Base-by-base conservation (phyloP, 2,113 vertebrate species). In the Synchiropus splendidus region DNA sequence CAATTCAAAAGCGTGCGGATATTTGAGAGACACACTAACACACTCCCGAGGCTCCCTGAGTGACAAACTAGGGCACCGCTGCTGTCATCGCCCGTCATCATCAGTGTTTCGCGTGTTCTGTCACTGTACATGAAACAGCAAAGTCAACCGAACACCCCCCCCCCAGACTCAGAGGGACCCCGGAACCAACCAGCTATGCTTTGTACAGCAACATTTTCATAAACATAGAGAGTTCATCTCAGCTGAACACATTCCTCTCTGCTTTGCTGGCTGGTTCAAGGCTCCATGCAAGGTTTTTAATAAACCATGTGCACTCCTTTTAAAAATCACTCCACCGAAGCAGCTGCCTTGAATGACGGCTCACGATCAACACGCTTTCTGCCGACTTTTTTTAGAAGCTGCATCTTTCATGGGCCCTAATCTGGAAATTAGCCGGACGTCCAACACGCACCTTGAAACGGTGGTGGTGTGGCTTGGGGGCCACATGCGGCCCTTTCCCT, bases 51-150 rank as follows among this genome's bases (percentile, higher is more conserved):
- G 18, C 50, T 73, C 54, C 55, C 69, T 61, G 62, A 70, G 63
- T 51, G 39, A 72, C 70, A 72, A 78, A 73, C 72, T 68, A 72
- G 70, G 66, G 64, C 70, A 72, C 54, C 50, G 45, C 60, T 74
- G 48, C 48, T 64, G 75, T 77, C 69, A 65, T 36, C 51, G 51
- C 42, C 49, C 73, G 66, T 74, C 65, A 62, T 51, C 57, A 58
- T 51, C 47, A 37, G 57, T 54, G 45, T 47, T 35, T 58, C 53
- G 44, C 52, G 64, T 61, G 32, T 39, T 43, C 51, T 61, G 58
- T 41, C 39, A 68, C 47, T 50, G 39, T 50, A 38, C 33, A 31
- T 60, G 53, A 72, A 75, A 68, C 38, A 42, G 53, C 66, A 60
- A 42, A 46, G 52, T 44, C 36, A 27, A 27, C 4, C 21, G 4